Base-by-base conservation (phyloP, 2,888 invertebrate genomes). In the Tricholauxania praeusta region DNA sequence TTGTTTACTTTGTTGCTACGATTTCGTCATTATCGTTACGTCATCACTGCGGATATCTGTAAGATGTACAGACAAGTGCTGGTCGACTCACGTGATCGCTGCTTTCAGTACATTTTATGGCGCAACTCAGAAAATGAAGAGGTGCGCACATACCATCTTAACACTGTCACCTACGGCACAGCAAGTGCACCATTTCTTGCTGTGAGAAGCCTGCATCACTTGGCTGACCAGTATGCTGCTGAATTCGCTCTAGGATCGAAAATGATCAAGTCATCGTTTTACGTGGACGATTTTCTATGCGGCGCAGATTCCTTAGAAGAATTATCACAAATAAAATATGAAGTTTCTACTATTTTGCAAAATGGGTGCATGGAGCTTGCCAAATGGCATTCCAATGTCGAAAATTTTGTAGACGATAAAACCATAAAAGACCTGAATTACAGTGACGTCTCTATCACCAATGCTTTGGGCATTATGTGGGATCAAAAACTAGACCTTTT, bases 1-100 rank as follows among this genome's bases (percentile, higher is more conserved):
- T 55, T 74, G 0, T 69, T 68, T 6, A 71, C 28, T 14, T 48
- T 73, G 10, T 47, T 75, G 8, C 74, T 74, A 52, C 72, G 72
- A 10, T 76, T 79, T 73, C 74, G 76, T 0, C 59, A 72, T 1
- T 53, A 76, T 73, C 59, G 67, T 1, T 75, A 66, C 51, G 76
- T 74, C 3, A 55, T 76, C 12, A 77, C 75, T 12, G 75, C 75
- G 4, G 74, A 74, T 47, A 77, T 72, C n/a, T 62, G 51, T 12
- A 75, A 76, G 68, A 76, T 76, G 71, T 71, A 67, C 22, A 67
- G 67, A 6, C 72, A 68, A 53, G 39, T 67, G 32, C 57, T 62
- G 6, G 22, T 28, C 28, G 28, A 28, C 28, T 4, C 28, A 3
- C 28, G 28, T 28, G 28, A 28, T 3, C 28, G 28, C 28, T 28